Percentiles rank a stretch among this genome's conserved stretches.
Conservation (phyloP, 2,113 vertebrate genomes). For the Ia io region DNA sequence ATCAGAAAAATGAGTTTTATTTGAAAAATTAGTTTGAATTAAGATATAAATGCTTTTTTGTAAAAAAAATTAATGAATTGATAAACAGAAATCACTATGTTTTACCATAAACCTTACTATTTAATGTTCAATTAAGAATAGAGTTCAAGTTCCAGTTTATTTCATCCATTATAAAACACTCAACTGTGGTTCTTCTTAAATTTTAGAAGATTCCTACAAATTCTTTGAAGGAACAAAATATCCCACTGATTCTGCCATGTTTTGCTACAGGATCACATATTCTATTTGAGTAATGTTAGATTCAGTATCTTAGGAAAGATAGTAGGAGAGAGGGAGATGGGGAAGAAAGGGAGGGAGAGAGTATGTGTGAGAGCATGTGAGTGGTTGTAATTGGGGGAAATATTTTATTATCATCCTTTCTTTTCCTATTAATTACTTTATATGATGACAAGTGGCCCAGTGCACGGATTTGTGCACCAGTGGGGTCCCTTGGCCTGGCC, state of each 20-base stretch:
- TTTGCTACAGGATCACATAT: background rate
- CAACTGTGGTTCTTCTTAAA: slow-evolving; percentile 42
- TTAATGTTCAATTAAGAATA: background rate
- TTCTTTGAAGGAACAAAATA: slow-evolving; percentile 25
- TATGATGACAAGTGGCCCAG: background rate
- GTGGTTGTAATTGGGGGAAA: background rate
- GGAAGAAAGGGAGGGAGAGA: background rate
- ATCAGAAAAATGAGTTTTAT: slow-evolving; percentile 36
- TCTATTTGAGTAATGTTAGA: slow-evolving; percentile 43
- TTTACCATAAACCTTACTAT: background rate
- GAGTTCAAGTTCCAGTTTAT: slow-evolving; percentile 12
- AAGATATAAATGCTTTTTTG: background rate
- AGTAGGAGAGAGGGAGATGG: background rate
- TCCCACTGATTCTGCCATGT: slow-evolving; percentile 52
- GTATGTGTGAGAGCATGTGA: background rate
- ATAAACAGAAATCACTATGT: background rate
- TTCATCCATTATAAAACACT: slow-evolving; percentile 12
- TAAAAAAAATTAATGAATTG: slow-evolving; percentile 20
- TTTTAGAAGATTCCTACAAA: slow-evolving; percentile 36
- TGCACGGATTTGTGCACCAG: too few species aligned
- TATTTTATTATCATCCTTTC: background rate
- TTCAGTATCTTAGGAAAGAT: slow-evolving; percentile 19
- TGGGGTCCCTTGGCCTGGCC: too few species aligned
- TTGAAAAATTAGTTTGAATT: background rate
- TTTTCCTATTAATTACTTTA: background rate